phyloP scores from a whole-genome alignment of 2,888 invertebrate species.

The Brachyopa scutellaris region DNA sequence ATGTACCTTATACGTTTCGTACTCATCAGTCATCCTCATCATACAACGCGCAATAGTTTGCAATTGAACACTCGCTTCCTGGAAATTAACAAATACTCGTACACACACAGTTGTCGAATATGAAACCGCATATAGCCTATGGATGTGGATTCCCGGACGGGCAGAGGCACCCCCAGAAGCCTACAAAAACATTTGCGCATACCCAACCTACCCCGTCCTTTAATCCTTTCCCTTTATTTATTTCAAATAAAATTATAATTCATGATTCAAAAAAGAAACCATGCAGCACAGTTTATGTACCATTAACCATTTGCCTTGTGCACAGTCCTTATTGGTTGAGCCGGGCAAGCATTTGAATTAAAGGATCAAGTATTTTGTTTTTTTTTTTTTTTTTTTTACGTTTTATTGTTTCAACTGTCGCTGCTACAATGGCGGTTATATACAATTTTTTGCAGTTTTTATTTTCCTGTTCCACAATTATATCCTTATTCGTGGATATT shows the following conservation, averaged over 20 bases:
- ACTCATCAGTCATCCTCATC: constrained; percentile 39
- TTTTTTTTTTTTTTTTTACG: constrained; percentile 35
- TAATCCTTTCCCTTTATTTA: constrained; percentile 62
- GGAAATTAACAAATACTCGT: constrained; percentile 57
- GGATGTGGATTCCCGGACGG: constrained; percentile 15
- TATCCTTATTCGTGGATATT: constrained; percentile 43
- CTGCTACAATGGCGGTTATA: constrained; percentile 52
- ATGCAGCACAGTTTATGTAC: constrained; percentile 6
- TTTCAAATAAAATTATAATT: constrained; percentile 66
- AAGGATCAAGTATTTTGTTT: constrained; percentile 60
- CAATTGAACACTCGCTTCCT: constrained; percentile 66
- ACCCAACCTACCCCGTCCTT: constrained; percentile 4
- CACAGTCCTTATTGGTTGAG: constrained; percentile 57
- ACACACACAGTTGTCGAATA: background rate
- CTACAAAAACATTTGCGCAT: constrained; percentile 64
- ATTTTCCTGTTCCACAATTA: background rate
- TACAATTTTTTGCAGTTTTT: constrained; percentile 34
- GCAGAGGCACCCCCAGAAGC: constrained; percentile 65
- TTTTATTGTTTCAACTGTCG: constrained; percentile 69
- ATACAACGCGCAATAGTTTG: constrained; percentile 41
- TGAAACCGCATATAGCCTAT: constrained; percentile 31
- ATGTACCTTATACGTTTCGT: no score
- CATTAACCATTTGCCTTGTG: constrained; percentile 34
- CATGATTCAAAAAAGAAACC: constrained; percentile 24
- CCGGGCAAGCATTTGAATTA: constrained; percentile 43